Evolutionary conservation across 2,888 invertebrate genomes (phyloP).

Genomic region (Sabellastarte sp.): DNA sequence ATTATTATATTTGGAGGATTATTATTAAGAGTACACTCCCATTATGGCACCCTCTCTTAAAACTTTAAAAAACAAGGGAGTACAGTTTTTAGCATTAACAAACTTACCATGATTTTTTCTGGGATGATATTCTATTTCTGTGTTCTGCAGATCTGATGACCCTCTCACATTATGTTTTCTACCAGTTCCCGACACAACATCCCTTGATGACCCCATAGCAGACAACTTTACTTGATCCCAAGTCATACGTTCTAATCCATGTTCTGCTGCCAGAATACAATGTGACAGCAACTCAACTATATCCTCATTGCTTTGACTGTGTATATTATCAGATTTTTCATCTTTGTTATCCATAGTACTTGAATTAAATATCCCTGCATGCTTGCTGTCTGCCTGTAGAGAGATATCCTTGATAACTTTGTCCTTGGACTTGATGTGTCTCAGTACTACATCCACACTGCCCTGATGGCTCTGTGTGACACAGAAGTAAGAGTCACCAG

Average conservation of each 20-base stretch:
- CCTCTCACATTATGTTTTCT: too few species aligned
- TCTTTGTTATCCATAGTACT: not conserved
- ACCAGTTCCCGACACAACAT: too few species aligned
- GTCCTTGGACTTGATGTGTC: not conserved
- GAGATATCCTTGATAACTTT: not conserved
- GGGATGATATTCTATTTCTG: too few species aligned
- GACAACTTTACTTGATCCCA: not conserved
- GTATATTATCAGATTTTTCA: not conserved
- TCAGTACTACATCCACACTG: not conserved
- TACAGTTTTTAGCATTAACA: too few species aligned
- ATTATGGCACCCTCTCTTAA: too few species aligned
- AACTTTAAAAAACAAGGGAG: too few species aligned
- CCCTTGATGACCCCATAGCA: not conserved
- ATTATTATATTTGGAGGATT: too few species aligned
- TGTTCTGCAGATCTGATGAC: too few species aligned
- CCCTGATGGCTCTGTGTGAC: not conserved
- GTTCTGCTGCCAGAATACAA: not conserved
- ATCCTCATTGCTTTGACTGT: not conserved
- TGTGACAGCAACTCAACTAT: not conserved
- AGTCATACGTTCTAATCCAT: not conserved
- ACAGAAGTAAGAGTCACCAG: not conserved
- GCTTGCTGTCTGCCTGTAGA: not conserved
- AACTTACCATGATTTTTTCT: too few species aligned
- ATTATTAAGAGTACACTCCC: too few species aligned
- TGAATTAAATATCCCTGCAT: too few species aligned